Percentiles rank a stretch among this genome's conserved stretches.
phyloP scores from a whole-genome alignment of 1,140 invertebrate species.

The Parasteatoda tepidariorum region DNA sequence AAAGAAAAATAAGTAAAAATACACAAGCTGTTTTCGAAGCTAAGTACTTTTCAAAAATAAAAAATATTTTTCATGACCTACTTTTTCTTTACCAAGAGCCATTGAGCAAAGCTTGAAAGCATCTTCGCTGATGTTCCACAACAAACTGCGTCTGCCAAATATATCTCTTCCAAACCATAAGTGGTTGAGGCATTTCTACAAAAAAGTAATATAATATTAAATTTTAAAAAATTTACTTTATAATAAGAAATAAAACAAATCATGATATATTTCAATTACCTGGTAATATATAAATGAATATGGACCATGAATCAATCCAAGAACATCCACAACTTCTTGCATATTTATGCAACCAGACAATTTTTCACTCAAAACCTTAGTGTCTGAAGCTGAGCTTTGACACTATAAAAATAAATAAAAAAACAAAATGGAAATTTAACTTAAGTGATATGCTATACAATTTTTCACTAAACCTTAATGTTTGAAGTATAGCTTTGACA shows the following conservation, averaged over 20 bases:
- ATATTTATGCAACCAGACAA: neutral
- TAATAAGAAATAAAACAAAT: neutral
- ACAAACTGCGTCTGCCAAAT: conserved; percentile 85
- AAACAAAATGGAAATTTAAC: neutral
- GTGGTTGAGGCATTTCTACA: conserved; percentile 6
- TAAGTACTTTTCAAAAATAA: no score
- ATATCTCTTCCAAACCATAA: conserved; percentile 88
- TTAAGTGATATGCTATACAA: no score
- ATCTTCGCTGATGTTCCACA: conserved; percentile 71
- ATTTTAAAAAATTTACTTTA: neutral
- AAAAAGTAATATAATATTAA: neutral
- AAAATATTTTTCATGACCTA: no score
- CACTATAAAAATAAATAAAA: neutral
- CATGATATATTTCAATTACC: neutral
- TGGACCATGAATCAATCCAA: conserved; percentile 79
- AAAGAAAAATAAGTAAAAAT: no score
- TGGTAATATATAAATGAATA: conserved; percentile 86
- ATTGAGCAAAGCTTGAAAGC: conserved; percentile 66
- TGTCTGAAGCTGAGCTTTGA: neutral
- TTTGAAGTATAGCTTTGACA: no score
- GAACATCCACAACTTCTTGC: conserved; percentile 68
- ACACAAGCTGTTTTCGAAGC: no score
- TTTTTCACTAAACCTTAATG: no score
- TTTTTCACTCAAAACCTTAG: neutral
- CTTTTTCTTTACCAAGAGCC: neutral